These are phyloP conservation scores for Lottia scabra DNA, from an alignment of 2,888 invertebrate genomes.

Conservation along the genomic window DNA sequence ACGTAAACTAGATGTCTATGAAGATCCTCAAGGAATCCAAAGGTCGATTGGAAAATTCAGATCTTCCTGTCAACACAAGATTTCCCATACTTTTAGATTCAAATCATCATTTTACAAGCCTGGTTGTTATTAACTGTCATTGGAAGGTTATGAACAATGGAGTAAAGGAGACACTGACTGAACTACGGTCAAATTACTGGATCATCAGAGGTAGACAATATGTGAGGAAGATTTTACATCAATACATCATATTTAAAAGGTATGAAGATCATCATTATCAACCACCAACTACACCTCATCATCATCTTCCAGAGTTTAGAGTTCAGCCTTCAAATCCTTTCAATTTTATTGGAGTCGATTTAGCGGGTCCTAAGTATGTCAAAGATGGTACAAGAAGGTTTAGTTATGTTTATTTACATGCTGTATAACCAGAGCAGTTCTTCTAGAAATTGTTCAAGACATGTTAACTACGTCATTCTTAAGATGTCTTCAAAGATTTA, in stretches of 20 bases:
- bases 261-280: constrained; percentile 5
- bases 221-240: background rate
- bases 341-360: constrained; percentile 6
- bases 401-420: too few species aligned
- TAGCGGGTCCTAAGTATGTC: constrained; percentile 8
- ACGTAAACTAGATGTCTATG: background rate
- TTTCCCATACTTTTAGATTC: background rate
- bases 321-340: background rate
- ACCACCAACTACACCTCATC: constrained; percentile 8
- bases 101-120: background rate
- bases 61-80: too few species aligned
- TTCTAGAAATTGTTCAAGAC: too few species aligned
- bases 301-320: constrained; percentile 7
- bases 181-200: constrained; percentile 2
- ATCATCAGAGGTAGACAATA: background rate
- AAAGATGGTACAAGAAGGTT: too few species aligned
- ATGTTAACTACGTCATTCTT: too few species aligned
- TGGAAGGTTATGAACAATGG: background rate
- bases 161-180: background rate
- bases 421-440: too few species aligned
- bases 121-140: background rate
- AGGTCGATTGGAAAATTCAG: background rate
- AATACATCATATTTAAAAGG: background rate
- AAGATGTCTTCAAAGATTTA: too few species aligned
- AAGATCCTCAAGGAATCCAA: background rate